Base-by-base conservation (phyloP, 2,888 invertebrate species). In the Buathra laborator region DNA sequence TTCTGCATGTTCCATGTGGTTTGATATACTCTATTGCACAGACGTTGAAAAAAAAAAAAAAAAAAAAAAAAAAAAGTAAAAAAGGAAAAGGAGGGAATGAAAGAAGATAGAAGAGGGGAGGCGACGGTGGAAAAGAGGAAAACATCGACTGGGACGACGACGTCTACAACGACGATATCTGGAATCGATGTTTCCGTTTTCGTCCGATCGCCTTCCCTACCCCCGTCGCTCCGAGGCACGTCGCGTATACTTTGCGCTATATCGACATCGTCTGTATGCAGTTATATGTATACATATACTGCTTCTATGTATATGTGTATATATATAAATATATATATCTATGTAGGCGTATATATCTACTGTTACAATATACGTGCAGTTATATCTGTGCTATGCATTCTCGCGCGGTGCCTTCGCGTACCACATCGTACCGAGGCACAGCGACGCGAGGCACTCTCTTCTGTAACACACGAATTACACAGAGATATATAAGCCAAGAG, bases 171-270 rank as follows among this genome's bases (percentile, higher is more conserved):
- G 68, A 83, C 83, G 83, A 84, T 84, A 84, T 84, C 83, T 84
- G 83, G 80, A 84, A 84, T 84, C 84, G 84, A 84, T 84, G 84
- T 80, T 84, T 81, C 80, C 84, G 80, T 81, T 84, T 84, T 72
- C 62, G 81, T 84, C 51, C 84, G 81, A 84, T 77, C 79, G 75
- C 46, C 74, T n/a, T 59, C 32, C 9, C 24, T 64, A 43, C 51
- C 53, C 66, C 46, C 46, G n/a, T 59, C 72, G 59, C 24, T 29
- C 9, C 80, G 46, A 56, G 80, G 74, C 80, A 74, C 74, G 44
- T 67, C 80, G 37, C 37, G 74, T 72, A 72, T 72, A 51, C 70
- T 70, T 51, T 24, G 37, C 62, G 70, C 64, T 64, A 51, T 43
- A 71, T 79, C 71, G 79, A 37, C 32, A 37, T 71, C 51, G 48